Conservation (phyloP, 2,888 invertebrate species). For the Cheilosia scutellata region DNA sequence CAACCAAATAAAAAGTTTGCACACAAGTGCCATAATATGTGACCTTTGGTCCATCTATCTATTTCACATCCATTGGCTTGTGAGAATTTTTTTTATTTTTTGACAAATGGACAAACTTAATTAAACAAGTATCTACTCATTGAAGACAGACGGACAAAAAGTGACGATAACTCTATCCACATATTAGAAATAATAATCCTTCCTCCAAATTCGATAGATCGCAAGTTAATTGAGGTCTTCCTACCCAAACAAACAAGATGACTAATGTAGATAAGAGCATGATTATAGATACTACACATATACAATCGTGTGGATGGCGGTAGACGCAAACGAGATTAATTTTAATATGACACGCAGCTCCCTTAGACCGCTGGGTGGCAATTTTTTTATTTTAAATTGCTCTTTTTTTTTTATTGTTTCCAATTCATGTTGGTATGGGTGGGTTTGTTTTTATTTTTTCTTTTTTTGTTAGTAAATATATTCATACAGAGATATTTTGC, state of each 20-base stretch:
- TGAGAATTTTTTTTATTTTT: too few species aligned
- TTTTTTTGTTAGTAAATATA: not conserved
- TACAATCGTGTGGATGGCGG: not conserved
- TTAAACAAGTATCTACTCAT: too few species aligned
- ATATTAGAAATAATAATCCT: too few species aligned
- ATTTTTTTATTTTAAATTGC: constrained; percentile 1
- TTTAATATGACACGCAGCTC: constrained; percentile 11
- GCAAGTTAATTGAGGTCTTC: constrained; percentile 24
- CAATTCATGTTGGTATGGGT: not conserved
- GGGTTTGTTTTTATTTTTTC: not conserved
- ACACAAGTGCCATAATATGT: too few species aligned
- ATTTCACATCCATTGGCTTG: too few species aligned
- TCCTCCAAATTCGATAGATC: not conserved
- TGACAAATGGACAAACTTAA: too few species aligned
- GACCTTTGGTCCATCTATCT: too few species aligned
- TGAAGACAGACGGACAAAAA: too few species aligned
- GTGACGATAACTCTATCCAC: too few species aligned
- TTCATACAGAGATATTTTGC: too few species aligned
- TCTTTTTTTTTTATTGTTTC: not conserved
- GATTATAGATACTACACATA: constrained; percentile 3
- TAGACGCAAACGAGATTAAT: constrained; percentile 8
- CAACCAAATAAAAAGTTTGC: too few species aligned
- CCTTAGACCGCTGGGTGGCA: constrained; percentile 8
- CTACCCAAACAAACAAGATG: constrained; percentile 21
- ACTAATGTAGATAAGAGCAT: constrained; percentile 36